Evolutionary conservation across 2,113 vertebrate genomes (phyloP).

Genomic region (Ceuthmochares aereus): DNA sequence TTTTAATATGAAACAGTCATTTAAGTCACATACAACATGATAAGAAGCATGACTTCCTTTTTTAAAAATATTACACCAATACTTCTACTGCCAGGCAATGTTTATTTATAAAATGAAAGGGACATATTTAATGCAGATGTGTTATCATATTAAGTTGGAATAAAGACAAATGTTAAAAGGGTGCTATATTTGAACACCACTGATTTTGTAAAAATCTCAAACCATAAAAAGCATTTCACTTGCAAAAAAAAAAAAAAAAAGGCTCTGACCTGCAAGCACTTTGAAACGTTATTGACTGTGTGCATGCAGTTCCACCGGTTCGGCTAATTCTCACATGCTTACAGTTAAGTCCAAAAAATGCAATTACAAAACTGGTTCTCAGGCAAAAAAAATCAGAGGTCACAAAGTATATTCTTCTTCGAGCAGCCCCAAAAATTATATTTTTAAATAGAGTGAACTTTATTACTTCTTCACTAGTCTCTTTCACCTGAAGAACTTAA

Average conservation of each 20-base stretch:
- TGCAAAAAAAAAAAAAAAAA: not conserved
- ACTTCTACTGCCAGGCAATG: constrained; percentile 75
- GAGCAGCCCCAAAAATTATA: not conserved
- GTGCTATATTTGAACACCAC: constrained; percentile 28
- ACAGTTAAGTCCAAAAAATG: constrained; percentile 14
- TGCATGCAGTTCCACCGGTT: not conserved
- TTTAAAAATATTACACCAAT: constrained; percentile 69
- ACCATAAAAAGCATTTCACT: constrained; percentile 1
- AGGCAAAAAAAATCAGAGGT: not conserved
- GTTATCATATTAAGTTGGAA: not conserved
- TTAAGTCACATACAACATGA: constrained; percentile 82
- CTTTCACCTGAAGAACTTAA: not conserved
- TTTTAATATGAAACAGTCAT: constrained; percentile 86
- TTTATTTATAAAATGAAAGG: constrained; percentile 67
- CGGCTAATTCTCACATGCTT: not conserved
- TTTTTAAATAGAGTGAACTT: not conserved
- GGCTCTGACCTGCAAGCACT: not conserved
- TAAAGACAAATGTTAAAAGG: constrained; percentile 35
- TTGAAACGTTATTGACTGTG: not conserved
- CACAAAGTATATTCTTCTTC: not conserved
- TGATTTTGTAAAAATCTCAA: constrained; percentile 61
- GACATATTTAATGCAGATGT: constrained; percentile 36
- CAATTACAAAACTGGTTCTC: not conserved
- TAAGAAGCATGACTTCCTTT: constrained; percentile 77
- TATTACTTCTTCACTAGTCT: not conserved